phyloP scores from a whole-genome alignment of 2,888 invertebrate species.

The Nowickia ferox region DNA sequence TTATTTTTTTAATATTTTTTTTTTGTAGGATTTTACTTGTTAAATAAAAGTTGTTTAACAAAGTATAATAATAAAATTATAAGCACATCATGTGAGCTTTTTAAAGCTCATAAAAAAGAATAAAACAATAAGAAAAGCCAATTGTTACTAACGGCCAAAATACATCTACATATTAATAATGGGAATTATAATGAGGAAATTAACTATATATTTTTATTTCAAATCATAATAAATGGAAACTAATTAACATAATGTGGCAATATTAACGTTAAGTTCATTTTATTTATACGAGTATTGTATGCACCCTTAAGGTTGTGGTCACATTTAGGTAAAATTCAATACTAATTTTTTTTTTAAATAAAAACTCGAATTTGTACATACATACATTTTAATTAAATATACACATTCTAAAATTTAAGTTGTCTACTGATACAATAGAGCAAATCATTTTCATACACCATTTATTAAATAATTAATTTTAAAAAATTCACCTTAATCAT shows the following conservation, averaged over 20 bases:
- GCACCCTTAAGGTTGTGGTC: conserved; percentile 69
- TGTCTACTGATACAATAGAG: conserved; percentile 4
- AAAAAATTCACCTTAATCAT: conserved; percentile 73
- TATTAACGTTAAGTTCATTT: conserved; percentile 63
- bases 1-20: conserved; percentile 76
- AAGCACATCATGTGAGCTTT: conserved; percentile 49
- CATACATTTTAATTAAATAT: conserved; percentile 7
- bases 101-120: conserved; percentile 33
- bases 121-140: conserved; percentile 17
- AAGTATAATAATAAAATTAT: conserved; percentile 22
- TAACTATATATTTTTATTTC: background rate
- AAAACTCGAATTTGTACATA: conserved; percentile 46
- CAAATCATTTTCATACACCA: conserved; percentile 47
- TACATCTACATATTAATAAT: conserved; percentile 30
- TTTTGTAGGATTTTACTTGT: conserved; percentile 83
- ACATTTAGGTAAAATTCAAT: conserved; percentile 41
- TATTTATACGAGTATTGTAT: conserved; percentile 37
- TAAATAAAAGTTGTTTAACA: conserved; percentile 63
- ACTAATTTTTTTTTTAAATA: background rate
- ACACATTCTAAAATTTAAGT: conserved; percentile 27
- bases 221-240: background rate
- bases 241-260: conserved; percentile 49
- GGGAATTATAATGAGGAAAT: conserved; percentile 43
- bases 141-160: conserved; percentile 63
- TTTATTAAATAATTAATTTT: conserved; percentile 9